phyloP scores from a whole-genome alignment of 2,113 vertebrate species.

The Archilochus colubris region DNA sequence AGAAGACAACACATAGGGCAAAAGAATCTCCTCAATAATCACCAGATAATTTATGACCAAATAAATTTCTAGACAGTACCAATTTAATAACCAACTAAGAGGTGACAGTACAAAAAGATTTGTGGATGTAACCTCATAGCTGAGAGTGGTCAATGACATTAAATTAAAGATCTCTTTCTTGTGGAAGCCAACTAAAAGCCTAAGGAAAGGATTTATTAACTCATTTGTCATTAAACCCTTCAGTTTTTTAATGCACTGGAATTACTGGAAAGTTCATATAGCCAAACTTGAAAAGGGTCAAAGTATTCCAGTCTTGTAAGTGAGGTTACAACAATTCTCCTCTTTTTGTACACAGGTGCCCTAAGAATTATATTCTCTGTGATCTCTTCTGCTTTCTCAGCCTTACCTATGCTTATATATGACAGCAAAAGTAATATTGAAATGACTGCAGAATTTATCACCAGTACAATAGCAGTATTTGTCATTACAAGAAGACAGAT shows the following conservation, averaged over 20 bases:
- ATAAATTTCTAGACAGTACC: constrained; percentile 18
- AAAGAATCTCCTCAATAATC: constrained; percentile 29
- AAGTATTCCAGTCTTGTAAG: not conserved
- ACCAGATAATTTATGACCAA: constrained; percentile 24
- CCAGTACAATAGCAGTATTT: not conserved
- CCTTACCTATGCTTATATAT: not conserved
- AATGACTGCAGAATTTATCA: not conserved
- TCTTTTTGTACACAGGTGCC: not conserved
- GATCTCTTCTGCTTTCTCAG: not conserved
- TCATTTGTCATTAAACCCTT: constrained; percentile 12
- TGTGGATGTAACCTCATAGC: constrained; percentile 16
- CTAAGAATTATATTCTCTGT: not conserved
- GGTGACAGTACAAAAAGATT: constrained; percentile 23
- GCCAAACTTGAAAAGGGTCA: not conserved
- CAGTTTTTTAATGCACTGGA: not conserved
- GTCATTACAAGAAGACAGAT: not conserved
- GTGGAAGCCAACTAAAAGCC: constrained; percentile 7
- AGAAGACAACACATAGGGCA: not conserved
- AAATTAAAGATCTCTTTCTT: constrained; percentile 16
- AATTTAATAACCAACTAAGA: constrained; percentile 35
- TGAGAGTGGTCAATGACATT: constrained; percentile 6
- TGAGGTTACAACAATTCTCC: not conserved
- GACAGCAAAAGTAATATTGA: not conserved
- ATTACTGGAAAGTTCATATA: not conserved
- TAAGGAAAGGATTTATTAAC: constrained; percentile 48